Evolutionary conservation across 2,797 vertebrate species (phyloP).

Genomic region (Sebastes minor): DNA sequence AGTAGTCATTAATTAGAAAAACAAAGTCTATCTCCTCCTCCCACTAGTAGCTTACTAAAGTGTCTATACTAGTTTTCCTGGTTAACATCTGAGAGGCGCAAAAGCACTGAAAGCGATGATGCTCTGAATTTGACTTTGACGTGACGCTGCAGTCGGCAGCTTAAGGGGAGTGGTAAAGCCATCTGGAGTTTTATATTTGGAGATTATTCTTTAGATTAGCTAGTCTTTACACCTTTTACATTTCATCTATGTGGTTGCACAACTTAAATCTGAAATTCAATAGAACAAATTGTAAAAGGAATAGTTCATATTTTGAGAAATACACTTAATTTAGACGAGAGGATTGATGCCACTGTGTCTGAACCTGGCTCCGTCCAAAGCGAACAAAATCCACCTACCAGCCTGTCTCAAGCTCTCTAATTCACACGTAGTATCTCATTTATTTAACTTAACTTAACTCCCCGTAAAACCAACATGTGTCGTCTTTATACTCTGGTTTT

Average conservation of each 20-base stretch:
- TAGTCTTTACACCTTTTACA: not conserved
- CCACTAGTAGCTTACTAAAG: constrained; percentile 37
- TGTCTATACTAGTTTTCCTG: constrained; percentile 55
- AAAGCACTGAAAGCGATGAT: constrained; percentile 63
- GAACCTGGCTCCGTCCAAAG: not conserved
- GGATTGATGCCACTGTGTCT: not conserved
- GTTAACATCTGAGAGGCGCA: constrained; percentile 49
- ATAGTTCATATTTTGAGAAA: not conserved
- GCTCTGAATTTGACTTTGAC: not conserved
- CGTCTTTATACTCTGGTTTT: not conserved
- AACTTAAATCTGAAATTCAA: not conserved
- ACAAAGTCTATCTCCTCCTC: constrained; percentile 57
- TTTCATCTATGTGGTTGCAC: not conserved
- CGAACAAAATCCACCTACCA: not conserved
- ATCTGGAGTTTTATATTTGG: not conserved
- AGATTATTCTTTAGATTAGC: not conserved
- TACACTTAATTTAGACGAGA: not conserved
- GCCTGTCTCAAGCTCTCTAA: not conserved
- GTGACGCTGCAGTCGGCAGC: not conserved
- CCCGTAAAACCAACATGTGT: not conserved
- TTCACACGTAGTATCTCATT: not conserved
- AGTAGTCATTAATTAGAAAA: constrained; percentile 48
- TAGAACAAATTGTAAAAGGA: not conserved
- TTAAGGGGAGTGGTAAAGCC: not conserved
- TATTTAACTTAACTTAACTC: not conserved